Conservation (phyloP, 2,797 vertebrate genomes). For the Spinus pinus region DNA sequence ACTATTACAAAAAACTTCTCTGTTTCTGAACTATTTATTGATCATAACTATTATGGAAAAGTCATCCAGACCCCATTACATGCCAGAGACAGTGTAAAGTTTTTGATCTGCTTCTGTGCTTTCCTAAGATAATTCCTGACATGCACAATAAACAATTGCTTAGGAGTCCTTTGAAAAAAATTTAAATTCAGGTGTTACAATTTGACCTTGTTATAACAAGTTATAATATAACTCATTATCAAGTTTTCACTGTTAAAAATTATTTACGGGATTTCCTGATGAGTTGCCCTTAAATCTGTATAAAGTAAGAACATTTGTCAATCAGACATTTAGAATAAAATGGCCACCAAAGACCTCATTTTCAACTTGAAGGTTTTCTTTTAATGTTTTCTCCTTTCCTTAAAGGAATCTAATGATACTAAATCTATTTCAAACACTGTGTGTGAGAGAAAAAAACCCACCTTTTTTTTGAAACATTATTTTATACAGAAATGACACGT, state of each 20-base stretch:
- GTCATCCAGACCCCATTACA: rapidly evolving
- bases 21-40: background rate
- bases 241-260: background rate
- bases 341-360: rapidly evolving
- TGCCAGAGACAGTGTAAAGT: background rate
- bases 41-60: background rate
- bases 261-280: background rate
- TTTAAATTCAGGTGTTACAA: background rate
- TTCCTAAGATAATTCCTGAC: background rate
- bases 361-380: background rate
- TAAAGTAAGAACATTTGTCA: background rate
- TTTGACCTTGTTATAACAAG: background rate
- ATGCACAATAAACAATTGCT: background rate
- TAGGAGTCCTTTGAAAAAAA: background rate
- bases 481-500: rapidly evolving
- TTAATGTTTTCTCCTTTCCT: background rate
- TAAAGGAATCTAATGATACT: background rate
- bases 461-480: background rate
- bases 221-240: background rate
- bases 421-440: background rate
- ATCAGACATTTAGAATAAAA: background rate
- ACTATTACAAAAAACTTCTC: rapidly evolving
- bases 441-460: background rate
- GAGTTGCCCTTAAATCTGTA: background rate
- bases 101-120: background rate